A percentile compares a stretch with the other conserved stretches of the same genome.
Conservation (phyloP, 2,113 vertebrate genomes). For the Prolemur simus region DNA sequence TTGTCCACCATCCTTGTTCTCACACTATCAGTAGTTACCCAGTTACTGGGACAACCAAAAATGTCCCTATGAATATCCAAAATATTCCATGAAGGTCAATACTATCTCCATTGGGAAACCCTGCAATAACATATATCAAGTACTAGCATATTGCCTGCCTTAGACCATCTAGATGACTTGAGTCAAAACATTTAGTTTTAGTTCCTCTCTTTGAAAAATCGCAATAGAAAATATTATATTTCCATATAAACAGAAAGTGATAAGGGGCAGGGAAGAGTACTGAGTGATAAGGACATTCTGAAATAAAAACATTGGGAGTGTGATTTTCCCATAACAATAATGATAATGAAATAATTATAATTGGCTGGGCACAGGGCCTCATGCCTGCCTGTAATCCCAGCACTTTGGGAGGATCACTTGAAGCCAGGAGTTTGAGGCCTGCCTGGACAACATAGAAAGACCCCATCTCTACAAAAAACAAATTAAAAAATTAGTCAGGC, state of each 20-base stretch:
- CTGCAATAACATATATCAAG: background rate
- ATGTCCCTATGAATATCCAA: background rate
- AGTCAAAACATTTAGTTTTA: conserved; percentile 31
- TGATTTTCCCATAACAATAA: background rate
- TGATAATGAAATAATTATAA: background rate
- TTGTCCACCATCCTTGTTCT: background rate
- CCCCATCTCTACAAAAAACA: too few relatives aligned
- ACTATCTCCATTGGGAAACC: background rate
- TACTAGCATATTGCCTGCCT: background rate
- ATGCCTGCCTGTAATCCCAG: too few relatives aligned
- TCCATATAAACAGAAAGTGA: background rate
- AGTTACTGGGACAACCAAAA: background rate
- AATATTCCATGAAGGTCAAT: background rate
- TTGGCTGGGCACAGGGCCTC: too few relatives aligned
- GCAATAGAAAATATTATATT: background rate
- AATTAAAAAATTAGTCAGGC: too few relatives aligned
- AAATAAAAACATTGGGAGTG: background rate
- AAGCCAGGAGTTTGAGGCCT: too few relatives aligned
- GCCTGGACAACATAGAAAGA: too few relatives aligned
- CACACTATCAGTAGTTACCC: background rate
- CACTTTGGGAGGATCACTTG: too few relatives aligned
- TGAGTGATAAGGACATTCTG: background rate
- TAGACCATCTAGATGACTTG: background rate
- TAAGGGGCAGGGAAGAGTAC: too few relatives aligned
- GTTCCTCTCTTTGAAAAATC: background rate